Percentiles rank a stretch among this genome's conserved stretches.
Evolutionary conservation across 2,113 vertebrate species (phyloP).

Genomic region (Calyptomena viridis): DNA sequence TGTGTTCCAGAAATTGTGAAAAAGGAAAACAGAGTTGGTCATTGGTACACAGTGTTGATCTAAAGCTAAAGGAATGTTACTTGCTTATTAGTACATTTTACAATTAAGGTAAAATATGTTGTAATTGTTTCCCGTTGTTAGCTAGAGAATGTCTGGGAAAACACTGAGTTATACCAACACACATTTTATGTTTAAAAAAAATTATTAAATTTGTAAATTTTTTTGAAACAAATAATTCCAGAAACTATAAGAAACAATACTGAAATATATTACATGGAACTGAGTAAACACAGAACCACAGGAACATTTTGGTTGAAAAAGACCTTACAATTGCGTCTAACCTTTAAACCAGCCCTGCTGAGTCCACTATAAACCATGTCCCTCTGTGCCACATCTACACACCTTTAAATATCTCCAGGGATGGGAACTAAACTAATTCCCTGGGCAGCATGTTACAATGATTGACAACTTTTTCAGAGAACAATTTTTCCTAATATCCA

Average conservation of each 20-base stretch:
- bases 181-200: background rate
- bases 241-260: background rate
- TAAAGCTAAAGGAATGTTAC: background rate
- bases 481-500: background rate
- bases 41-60: background rate
- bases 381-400: background rate
- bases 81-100: background rate
- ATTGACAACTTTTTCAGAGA: background rate
- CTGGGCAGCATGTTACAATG: background rate
- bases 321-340: background rate
- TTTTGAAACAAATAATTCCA: rapidly evolving
- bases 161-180: background rate
- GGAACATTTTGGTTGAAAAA: background rate
- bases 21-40: background rate
- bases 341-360: background rate
- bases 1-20: background rate
- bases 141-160: background rate
- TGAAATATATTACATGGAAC: background rate
- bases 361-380: background rate
- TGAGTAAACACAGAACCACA: background rate
- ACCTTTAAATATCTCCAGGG: background rate
- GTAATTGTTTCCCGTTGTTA: background rate
- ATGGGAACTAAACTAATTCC: background rate
- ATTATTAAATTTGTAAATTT: background rate
- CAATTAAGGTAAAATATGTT: background rate